A percentile compares a stretch with the other conserved stretches of the same genome.
Evolutionary conservation across 2,113 vertebrate genomes (phyloP).

Genomic region (Himantopus leucocephalus): DNA sequence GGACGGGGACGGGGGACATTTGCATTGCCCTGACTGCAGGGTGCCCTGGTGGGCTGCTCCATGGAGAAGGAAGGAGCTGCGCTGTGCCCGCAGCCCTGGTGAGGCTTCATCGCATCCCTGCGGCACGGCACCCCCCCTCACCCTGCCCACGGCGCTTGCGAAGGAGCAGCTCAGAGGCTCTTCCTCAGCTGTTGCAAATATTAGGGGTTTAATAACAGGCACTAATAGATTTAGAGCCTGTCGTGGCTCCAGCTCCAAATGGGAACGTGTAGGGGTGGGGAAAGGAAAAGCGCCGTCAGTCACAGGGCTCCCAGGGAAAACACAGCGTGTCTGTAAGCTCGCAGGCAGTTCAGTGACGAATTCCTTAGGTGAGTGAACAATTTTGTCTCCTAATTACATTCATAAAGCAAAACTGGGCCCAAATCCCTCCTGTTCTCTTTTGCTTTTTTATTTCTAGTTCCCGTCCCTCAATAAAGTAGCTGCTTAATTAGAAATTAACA

Average conservation of each 20-base stretch:
- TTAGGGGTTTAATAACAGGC: not conserved
- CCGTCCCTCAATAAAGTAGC: not conserved
- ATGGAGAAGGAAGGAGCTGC: not conserved
- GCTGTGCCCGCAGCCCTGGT: not conserved
- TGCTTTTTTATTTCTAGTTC: not conserved
- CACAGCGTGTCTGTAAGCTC: not conserved
- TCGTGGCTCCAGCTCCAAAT: not conserved
- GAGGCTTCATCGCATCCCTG: not conserved
- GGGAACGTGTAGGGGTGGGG: not conserved
- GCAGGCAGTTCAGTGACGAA: not conserved
- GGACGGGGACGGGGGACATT: no score
- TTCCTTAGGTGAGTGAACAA: not conserved
- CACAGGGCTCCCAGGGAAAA: not conserved
- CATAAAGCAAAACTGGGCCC: conserved; percentile 22
- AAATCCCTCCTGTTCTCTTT: not conserved
- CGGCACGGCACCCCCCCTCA: accelerated
- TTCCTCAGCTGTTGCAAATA: not conserved
- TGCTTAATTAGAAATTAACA: conserved; percentile 56
- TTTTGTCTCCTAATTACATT: not conserved
- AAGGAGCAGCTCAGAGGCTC: not conserved
- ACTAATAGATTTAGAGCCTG: not conserved
- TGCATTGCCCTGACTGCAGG: not conserved
- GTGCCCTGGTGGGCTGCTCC: not conserved
- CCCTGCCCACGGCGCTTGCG: not conserved
- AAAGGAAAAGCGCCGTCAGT: not conserved